Conservation (phyloP, 2,888 invertebrate genomes). For the Lymantria dispar region DNA sequence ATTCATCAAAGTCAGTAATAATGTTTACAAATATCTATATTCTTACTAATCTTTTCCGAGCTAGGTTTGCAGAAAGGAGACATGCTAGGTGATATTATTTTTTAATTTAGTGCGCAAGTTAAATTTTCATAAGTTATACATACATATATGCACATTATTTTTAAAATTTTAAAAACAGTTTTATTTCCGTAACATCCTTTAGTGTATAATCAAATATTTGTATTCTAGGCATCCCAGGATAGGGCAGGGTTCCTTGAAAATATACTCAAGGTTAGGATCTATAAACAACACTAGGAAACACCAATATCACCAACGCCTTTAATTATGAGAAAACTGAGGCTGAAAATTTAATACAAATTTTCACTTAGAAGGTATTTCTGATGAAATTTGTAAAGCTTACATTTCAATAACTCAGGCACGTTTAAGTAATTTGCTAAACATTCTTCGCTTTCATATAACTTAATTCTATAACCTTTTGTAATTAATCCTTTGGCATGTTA, state of each 20-base stretch:
- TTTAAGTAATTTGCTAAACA: not conserved
- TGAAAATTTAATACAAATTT: not conserved
- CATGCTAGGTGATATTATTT: too few relatives aligned
- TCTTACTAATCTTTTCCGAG: too few relatives aligned
- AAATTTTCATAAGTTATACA: not conserved
- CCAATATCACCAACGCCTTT: constrained; percentile 33
- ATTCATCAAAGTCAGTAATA: too few relatives aligned
- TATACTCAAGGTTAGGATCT: constrained; percentile 35
- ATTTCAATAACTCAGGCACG: not conserved
- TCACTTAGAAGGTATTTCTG: not conserved
- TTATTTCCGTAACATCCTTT: constrained; percentile 31
- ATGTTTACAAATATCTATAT: too few relatives aligned
- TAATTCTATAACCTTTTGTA: not conserved
- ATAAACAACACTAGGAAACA: constrained; percentile 39
- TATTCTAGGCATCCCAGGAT: constrained; percentile 22
- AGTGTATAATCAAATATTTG: constrained; percentile 4
- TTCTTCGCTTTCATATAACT: not conserved
- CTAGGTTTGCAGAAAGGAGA: too few relatives aligned
- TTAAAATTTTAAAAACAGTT: too few relatives aligned
- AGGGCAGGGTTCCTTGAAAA: constrained; percentile 10
- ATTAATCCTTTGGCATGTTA: not conserved
- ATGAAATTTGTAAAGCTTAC: not conserved
- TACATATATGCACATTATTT: not conserved
- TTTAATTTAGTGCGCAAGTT: too few relatives aligned
- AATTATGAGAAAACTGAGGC: constrained; percentile 5